Base-by-base conservation (phyloP, 1,140 invertebrate species). In the Papilio polyxenes region DNA sequence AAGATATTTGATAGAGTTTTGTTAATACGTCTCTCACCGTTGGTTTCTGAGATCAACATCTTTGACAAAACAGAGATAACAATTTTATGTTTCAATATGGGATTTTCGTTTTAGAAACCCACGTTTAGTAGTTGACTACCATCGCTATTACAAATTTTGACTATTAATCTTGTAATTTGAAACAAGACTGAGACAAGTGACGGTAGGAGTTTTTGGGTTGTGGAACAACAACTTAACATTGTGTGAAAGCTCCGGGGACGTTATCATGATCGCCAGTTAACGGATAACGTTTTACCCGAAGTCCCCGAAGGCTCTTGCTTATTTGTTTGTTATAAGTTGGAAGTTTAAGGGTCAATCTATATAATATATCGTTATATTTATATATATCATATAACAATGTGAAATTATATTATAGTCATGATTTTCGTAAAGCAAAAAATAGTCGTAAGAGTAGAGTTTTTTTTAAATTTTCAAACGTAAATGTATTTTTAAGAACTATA, bases 211-310 rank as follows among this genome's bases (percentile, higher is more conserved):
- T 76, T 76, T 48, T 76, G 44, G 75, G 40, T 4, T 23, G 3
- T 23, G 10, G 37, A 8, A 49, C 15, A 48, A 48, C 40, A 23
- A 49, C 48, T 76, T 51, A 6, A 23, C 75, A 23, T 51, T 51
- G 75, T 76, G 17, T 76, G 20, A 76, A 76, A 48, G 48, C 75
- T 48, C 44, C 48, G n/a, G 75, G 48, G 75, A 76, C 44, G 75
- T 23, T n/a, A 76, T 76, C 75, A 48, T 20, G 75, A 76, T 51
- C 75, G 75, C 8, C 23, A 23, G 75, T 76, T 8, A 13, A 31
- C 56, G 56, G 17, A 53, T 3, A 44, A 44, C 4, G 51, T 59
- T 59, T 59, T 3, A 37, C 53, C 53, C 65, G 65, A 72, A 72
- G 23, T 72, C 31, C 65, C 65, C 20, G 13, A 5, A 11, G 23